Base-by-base conservation (phyloP, 2,797 vertebrate genomes). In the Stomatorhinus walkeri region DNA sequence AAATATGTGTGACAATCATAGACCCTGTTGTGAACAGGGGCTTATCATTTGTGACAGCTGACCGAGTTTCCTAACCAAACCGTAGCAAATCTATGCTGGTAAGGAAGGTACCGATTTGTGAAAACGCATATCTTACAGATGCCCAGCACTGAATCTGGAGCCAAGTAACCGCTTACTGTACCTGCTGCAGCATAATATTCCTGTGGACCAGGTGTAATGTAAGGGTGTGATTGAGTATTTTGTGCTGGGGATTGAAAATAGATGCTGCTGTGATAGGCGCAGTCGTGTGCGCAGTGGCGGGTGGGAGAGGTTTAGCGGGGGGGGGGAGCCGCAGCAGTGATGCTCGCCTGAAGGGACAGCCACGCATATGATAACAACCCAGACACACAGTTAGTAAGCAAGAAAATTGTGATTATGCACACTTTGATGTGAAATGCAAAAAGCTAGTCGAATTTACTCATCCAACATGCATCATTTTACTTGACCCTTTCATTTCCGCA, bases 171-270 rank as follows among this genome's bases (percentile, higher is more conserved):
- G 76, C 76, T 81, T 81, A 43, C 76, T 46, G 16, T 81, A n/a
- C 76, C 76, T 19, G 76, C 40, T 81, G 16, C 76, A n/a, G 40
- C 76, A 81, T 81, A 46, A 81, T 81, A 81, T 81, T 43, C 40
- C 76, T n/a, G 40, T 81, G 76, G 40, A 46, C 36, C 76, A 81
- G 76, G 76, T 81, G 40, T 81, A 43, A 81, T 81, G 76, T 81
- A n/a, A 43, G 76, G 76, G 76, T 81, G 76, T 81, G 76, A 81
- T 81, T 81, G 76, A 81, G 19, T 81, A 81, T 81, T 81, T 81
- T 81, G 76, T 81, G 76, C 76, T 81, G 36, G 40, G 76, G 76
- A 81, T 81, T 81, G 76, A 81, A 81, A 81, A 81, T 81, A 81
- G 76, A 81, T 81, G 76, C 76, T 46, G 40, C 76, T 43, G 76